Percentiles rank a stretch among this genome's conserved stretches.
phyloP scores from a whole-genome alignment of 2,113 vertebrate species.

The Pachyramphus minor region DNA sequence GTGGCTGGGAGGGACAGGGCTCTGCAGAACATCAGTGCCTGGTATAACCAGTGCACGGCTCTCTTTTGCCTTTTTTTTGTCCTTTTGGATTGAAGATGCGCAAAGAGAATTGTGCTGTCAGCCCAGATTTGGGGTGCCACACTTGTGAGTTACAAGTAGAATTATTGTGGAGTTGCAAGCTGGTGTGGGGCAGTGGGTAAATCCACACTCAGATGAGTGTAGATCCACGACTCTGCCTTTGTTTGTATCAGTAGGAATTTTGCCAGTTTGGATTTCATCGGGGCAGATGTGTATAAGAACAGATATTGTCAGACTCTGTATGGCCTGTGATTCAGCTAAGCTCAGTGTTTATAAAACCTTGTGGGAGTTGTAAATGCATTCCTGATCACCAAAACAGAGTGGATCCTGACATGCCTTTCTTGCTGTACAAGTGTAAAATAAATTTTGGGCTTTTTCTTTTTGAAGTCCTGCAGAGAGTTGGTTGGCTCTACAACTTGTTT shows the following conservation, averaged over 20 bases:
- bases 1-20: neutral
- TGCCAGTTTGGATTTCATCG: neutral
- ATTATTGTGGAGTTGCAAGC: neutral
- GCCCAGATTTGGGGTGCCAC: too few species aligned
- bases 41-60: neutral
- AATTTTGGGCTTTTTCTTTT: neutral
- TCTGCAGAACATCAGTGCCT: neutral
- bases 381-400: neutral
- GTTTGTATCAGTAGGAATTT: neutral
- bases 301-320: neutral
- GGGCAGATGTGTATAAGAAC: neutral
- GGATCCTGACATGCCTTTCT: neutral
- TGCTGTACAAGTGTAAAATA: accelerated
- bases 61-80: accelerated
- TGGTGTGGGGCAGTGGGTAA: neutral
- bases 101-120: neutral
- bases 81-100: neutral
- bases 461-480: neutral
- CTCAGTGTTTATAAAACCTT: neutral
- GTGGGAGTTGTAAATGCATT: neutral
- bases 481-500: neutral
- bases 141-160: too few species aligned
- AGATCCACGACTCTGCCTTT: neutral
- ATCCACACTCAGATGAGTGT: neutral
- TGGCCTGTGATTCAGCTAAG: neutral